Conservation (phyloP, 2,888 invertebrate genomes). For the Trissoscelio sp. region DNA sequence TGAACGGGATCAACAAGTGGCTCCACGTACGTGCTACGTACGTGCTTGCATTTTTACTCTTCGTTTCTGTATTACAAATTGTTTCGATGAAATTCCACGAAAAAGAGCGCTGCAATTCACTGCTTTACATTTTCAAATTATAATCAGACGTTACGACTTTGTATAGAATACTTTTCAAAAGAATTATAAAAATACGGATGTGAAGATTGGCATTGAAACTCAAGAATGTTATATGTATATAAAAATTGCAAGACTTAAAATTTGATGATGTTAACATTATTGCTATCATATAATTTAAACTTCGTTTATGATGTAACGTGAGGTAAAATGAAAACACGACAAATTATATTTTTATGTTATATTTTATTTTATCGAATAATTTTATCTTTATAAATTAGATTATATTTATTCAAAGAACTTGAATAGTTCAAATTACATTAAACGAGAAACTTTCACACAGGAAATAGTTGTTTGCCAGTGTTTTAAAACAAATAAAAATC, state of each 20-base stretch:
- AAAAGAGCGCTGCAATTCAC: slow-evolving; percentile 12
- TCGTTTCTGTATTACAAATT: slow-evolving; percentile 56
- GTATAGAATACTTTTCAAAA: not conserved
- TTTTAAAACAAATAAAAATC: not conserved
- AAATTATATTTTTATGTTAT: too few species aligned
- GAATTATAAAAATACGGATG: not conserved
- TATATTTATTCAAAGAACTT: not conserved
- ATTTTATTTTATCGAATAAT: too few species aligned
- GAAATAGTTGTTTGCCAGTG: slow-evolving; percentile 20
- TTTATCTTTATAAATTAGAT: too few species aligned
- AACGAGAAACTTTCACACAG: slow-evolving; percentile 1
- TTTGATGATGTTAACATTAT: not conserved
- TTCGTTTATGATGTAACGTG: too few species aligned
- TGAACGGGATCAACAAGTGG: slow-evolving; percentile 66
- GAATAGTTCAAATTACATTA: not conserved
- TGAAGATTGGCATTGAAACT: not conserved
- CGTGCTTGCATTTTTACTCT: slow-evolving; percentile 53
- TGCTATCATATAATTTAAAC: too few species aligned
- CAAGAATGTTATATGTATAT: not conserved
- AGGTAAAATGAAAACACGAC: too few species aligned
- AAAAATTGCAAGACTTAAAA: not conserved
- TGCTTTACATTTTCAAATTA: slow-evolving; percentile 15
- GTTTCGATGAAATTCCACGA: slow-evolving; percentile 45
- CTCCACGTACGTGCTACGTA: slow-evolving; percentile 49
- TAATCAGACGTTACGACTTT: not conserved